Evolutionary conservation across 2,113 vertebrate genomes (phyloP), one percentile per base, ranked within the genome.

Genomic region (Lagopus muta): DNA sequence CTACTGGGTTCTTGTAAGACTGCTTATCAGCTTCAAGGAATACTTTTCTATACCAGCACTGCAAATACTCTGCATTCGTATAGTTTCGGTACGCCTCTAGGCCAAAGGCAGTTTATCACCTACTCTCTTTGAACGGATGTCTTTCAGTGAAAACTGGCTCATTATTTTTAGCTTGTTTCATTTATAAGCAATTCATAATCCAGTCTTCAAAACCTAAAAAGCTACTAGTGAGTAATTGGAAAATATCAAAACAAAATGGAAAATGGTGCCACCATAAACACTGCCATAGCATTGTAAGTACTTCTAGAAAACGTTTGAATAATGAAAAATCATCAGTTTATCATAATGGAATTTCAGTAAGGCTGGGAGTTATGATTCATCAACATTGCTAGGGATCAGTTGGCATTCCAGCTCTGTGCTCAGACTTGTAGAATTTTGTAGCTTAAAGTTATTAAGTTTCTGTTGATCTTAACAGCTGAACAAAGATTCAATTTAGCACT

Each of bases 121-220:
- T 55, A 38, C 67, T 94, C 88, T 55, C 91, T 67, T 79, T 89
- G 69, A 88, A 88, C 74, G 40, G 91, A 80, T 17, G 43, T 95
- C 73, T 50, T 95, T 81, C 87, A 58, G 11, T 38, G 70, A 67
- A 95, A 94, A 60, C 1, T 9, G 95, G 83, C 34, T 94, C 50
- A 74, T 86, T 93, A 79, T 76, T 95, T 97, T 93, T 77, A 92
- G 88, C 58, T 88, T 86, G n/a, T 93, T 88, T 60, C 66, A 73
- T 93, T 95, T 93, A 80, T 89, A 90, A 76, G 62, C 64, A 89
- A n/a, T 47, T 92, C 32, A 65, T 65, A 83, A 81, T 81, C 65
- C 45, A 24, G 61, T 61, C 19, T 61, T 91, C 40, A 91, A 71
- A 84, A 79, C 43, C 38, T 80, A 13, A 81, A 69, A 73, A 83